A percentile compares a stretch with the other conserved stretches of the same genome.
These are phyloP conservation scores for Hirtodrosophila trivittata DNA, from an alignment of 2,888 invertebrate species.

Conservation along the genomic window DNA sequence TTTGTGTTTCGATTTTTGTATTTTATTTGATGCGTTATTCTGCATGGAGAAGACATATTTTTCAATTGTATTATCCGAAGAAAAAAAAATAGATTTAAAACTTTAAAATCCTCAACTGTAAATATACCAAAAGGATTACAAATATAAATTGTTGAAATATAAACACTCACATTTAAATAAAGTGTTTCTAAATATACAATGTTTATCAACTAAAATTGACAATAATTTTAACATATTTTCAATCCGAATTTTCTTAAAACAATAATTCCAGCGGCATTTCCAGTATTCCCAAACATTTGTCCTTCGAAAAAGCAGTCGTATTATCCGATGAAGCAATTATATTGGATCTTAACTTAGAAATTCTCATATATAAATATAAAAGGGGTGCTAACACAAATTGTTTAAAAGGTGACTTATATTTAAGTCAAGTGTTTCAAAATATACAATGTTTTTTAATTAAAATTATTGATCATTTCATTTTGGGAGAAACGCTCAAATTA, in stretches of 20 bases:
- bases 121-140: constrained; percentile 33
- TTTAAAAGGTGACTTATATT: constrained; percentile 17
- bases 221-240: no score
- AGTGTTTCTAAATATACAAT: no score
- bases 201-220: no score
- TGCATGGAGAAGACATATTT: constrained; percentile 46
- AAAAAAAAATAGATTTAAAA: constrained; percentile 24
- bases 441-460: constrained; percentile 12
- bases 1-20: constrained; percentile 33
- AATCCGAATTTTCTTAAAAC: no score
- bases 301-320: no score
- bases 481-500: constrained; percentile 16
- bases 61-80: constrained; percentile 31
- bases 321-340: constrained; percentile 22
- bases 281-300: no score
- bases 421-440: constrained; percentile 20
- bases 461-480: constrained; percentile 3
- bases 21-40: constrained; percentile 24
- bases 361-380: constrained; percentile 44
- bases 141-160: constrained; percentile 13
- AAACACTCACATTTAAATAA: no score
- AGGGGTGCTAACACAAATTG: constrained; percentile 3
- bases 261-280: no score
- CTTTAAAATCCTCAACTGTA: constrained; percentile 33
- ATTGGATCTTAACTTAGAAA: constrained; percentile 21